Base-by-base conservation (phyloP, 2,113 vertebrate species). In the Elgaria multicarinata region DNA sequence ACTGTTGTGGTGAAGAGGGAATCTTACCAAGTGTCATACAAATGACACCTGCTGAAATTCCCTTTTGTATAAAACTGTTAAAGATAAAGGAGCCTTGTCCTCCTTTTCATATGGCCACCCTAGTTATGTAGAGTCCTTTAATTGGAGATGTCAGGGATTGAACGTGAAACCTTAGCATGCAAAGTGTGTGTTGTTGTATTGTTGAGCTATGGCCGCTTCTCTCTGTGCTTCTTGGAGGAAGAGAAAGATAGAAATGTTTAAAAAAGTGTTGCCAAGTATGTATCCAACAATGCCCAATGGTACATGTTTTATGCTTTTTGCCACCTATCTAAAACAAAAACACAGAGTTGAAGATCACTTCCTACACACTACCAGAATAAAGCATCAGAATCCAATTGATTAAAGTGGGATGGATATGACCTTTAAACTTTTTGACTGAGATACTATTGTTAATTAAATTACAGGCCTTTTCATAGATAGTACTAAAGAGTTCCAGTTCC, bases 391-490 rank as follows among this genome's bases (percentile, higher is more conserved):
- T 91, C 77, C 83, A 94, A 89, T 88, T 95, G 95, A 90, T 91
- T 92, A 92, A 55, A 88, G 83, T 13, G 89, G 78, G 83, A 94
- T 92, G 50, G 91, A 93, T 91, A 94, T 90, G 95, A 53, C 87
- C 88, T 92, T 95, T 93, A 93, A 76, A 92, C 85, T 95, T 95
- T 92, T 95, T 50, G 91, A 69, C 82, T 87, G 92, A 92, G 93
- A 92, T 93, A 94, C 76, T 91, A 64, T 86, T 96, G 94, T 93
- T 97, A 97, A 97, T 96, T 97, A 95, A 97, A 96, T 96, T 95
- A 88, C 93, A 96, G 79, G 89, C 83, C 66, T 94, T 95, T 92
- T 87, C 91, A 77, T 91, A 90, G n/a, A 16, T 85, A 91, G 66
- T 76, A 83, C 94, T 94, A 93, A 94, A 84, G 88, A 94, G 88